Base-by-base conservation (phyloP, 2,797 vertebrate species). In the Sebastes nivosus region DNA sequence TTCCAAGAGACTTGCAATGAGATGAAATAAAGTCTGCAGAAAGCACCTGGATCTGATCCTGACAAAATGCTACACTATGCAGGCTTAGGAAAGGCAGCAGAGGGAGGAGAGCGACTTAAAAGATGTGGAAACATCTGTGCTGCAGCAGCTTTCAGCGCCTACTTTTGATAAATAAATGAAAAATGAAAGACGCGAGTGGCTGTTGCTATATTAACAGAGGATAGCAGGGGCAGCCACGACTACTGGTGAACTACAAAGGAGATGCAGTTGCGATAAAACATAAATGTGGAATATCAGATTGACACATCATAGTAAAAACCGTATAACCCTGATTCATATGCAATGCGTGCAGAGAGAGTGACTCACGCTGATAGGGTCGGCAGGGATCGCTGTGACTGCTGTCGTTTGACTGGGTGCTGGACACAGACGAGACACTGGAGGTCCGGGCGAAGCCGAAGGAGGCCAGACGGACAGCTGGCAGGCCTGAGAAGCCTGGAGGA, bases 381-480 rank as follows among this genome's bases (percentile, higher is more conserved):
- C 91, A 93, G 82, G 95, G 95, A 80, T 98, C 97, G 0, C 95
- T 95, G 76, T 96, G 96, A n/a, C 87, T 14, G 24, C 97, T 97
- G 84, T 98, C 97, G 0, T 72, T 95, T 0, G 97, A 97, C 83
- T 97, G 97, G 92, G 95, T 97, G 93, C 97, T 98, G 93, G 97
- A 97, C 69, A 96, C 96, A 0, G 98, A 98, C 10, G 98, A 98
- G 82, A 96, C 95, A 0, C 98, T 98, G 75, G 97, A 96, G 79
- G 95, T 98, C 67, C 97, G 96, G 73, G 96, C 94, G 42, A 98
- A 97, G 70, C 98, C 97, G 8, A 99, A 97, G 0, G 97, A 87
- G 0, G 96, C 95, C 81, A 98, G 92, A 34, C 97, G 97, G 42
- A 96, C 92, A 10, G 96, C 91, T 0, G 98, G 97, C 69, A 99